Conservation (phyloP, 2,888 invertebrate genomes). For the Germaria angustata region DNA sequence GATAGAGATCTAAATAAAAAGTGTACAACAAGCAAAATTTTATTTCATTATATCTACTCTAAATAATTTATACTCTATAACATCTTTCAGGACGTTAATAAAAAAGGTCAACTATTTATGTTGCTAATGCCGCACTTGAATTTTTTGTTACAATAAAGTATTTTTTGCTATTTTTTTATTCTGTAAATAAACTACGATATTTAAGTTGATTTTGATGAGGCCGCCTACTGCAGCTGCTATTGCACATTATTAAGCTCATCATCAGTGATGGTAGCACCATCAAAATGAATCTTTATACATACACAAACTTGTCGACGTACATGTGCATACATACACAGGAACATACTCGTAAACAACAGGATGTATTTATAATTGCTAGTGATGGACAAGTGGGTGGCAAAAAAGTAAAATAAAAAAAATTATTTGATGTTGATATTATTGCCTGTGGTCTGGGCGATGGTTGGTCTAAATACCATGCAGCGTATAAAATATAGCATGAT, state of each 20-base stretch:
- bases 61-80: not conserved
- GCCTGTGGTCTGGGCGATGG: constrained; percentile 53
- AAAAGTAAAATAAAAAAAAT: constrained; percentile 13
- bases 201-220: constrained; percentile 22
- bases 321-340: not conserved
- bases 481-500: not conserved
- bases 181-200: constrained; percentile 27
- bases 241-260: constrained; percentile 47
- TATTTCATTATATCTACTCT: no score
- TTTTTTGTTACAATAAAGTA: not conserved
- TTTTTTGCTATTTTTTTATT: not conserved
- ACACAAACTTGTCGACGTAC: no score
- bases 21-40: no score
- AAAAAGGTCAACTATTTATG: constrained; percentile 11
- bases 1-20: no score
- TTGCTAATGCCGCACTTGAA: not conserved
- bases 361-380: constrained; percentile 36
- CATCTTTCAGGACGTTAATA: not conserved
- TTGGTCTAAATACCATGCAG: constrained; percentile 29
- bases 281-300: not conserved
- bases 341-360: not conserved
- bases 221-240: constrained; percentile 10
- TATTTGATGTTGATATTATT: constrained; percentile 55
- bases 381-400: constrained; percentile 27
- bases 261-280: not conserved